Percentiles rank a stretch among this genome's conserved stretches.
Evolutionary conservation across 2,888 invertebrate species (phyloP).

Genomic region (Melipona bicolor): DNA sequence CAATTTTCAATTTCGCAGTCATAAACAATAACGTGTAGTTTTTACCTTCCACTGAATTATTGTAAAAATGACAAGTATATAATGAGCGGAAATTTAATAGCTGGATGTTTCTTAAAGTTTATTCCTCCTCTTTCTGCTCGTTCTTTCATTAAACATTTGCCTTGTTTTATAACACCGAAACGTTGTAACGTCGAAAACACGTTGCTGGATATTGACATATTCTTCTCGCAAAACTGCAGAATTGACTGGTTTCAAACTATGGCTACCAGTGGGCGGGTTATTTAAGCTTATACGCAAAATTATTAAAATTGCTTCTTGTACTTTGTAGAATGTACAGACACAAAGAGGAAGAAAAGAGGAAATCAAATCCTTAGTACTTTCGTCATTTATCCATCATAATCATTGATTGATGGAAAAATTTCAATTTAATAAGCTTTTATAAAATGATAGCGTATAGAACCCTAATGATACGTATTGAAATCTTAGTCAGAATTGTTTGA

Average conservation of each 20-base stretch:
- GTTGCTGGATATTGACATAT: not conserved
- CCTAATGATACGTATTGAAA: not conserved
- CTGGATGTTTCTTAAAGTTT: not conserved
- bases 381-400: not conserved
- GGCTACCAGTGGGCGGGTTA: not conserved
- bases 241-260: not conserved
- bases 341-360: not conserved
- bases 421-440: not conserved
- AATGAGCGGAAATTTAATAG: not conserved
- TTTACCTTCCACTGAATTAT: not conserved
- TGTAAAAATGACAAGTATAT: not conserved
- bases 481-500: not conserved
- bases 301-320: not conserved
- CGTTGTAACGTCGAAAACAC: not conserved
- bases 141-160: not conserved
- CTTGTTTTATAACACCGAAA: constrained; percentile 1
- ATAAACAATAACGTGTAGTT: not conserved
- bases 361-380: not conserved
- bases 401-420: not conserved
- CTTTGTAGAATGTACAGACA: too few species aligned
- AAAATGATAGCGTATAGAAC: not conserved
- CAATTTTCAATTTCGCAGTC: not conserved
- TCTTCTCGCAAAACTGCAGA: not conserved
- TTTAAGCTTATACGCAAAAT: constrained; percentile 6
- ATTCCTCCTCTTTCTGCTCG: not conserved